phyloP scores from a whole-genome alignment of 2,797 vertebrate genomes.

The Thripadectes ignobilis region DNA sequence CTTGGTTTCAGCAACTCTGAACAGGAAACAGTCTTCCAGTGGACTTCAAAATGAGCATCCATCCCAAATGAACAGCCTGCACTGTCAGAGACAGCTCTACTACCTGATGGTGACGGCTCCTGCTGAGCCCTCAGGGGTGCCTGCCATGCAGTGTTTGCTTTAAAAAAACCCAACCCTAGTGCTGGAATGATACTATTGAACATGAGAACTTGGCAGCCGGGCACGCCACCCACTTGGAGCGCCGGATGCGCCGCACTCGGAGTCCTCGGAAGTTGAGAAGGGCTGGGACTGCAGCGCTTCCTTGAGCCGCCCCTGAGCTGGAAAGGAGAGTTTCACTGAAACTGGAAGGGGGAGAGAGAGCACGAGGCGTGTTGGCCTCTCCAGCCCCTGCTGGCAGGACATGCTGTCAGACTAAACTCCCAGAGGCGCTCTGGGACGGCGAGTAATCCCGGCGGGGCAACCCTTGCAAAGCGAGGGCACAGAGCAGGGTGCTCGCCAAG shows the following conservation, averaged over 20 bases:
- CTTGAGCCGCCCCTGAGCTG: background rate
- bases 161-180: background rate
- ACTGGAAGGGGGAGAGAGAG: background rate
- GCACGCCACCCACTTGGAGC: constrained; percentile 24
- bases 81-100: accelerated
- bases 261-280: background rate
- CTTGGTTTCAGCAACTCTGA: background rate
- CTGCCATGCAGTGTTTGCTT: background rate
- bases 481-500: background rate
- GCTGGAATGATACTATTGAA: background rate
- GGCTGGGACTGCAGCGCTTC: background rate
- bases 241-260: background rate
- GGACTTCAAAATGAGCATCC: background rate
- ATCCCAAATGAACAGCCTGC: background rate
- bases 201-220: constrained; percentile 20
- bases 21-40: background rate
- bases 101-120: background rate
- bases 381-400: background rate
- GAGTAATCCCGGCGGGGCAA: background rate
- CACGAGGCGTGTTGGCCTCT: accelerated
- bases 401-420: background rate
- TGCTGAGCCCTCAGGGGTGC: background rate
- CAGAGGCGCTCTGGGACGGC: background rate
- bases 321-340: background rate
- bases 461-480: background rate